phyloP scores from a whole-genome alignment of 2,113 vertebrate species.

The Anguilla rostrata region DNA sequence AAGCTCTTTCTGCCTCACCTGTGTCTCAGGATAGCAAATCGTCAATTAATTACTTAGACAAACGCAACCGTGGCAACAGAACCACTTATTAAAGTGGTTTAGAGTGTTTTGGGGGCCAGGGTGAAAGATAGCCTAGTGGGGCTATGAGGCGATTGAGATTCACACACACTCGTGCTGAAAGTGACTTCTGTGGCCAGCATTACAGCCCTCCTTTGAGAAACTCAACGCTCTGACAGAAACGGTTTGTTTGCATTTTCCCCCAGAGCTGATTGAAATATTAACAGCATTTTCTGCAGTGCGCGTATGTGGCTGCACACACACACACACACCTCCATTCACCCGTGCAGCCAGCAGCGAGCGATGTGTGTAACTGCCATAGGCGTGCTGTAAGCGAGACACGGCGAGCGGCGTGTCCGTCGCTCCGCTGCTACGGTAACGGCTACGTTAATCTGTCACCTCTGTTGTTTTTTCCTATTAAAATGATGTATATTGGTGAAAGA shows the following conservation, averaged over 20 bases:
- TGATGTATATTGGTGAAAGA: background rate
- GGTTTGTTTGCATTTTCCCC: background rate
- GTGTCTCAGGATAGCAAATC: background rate
- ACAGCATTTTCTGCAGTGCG: constrained; percentile 41
- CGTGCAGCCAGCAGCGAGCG: background rate
- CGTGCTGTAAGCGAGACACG: background rate
- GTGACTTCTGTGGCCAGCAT: background rate
- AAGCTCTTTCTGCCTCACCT: constrained; percentile 3
- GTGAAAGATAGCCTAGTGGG: no score
- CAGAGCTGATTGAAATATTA: constrained; percentile 23
- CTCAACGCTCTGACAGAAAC: background rate
- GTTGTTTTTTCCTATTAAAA: background rate
- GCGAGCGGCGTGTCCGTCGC: background rate
- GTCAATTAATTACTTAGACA: no score
- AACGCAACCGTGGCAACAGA: no score
- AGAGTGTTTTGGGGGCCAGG: no score
- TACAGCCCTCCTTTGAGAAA: background rate
- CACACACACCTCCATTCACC: background rate
- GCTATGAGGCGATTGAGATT: no score
- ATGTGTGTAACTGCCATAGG: background rate
- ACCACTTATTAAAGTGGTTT: no score
- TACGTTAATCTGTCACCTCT: background rate
- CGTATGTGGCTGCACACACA: background rate
- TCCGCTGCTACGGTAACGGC: background rate
- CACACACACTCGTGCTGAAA: constrained; percentile 41